These are phyloP conservation scores for Pteruthius melanotis DNA, from an alignment of 2,113 vertebrate genomes.

Conservation along the genomic window DNA sequence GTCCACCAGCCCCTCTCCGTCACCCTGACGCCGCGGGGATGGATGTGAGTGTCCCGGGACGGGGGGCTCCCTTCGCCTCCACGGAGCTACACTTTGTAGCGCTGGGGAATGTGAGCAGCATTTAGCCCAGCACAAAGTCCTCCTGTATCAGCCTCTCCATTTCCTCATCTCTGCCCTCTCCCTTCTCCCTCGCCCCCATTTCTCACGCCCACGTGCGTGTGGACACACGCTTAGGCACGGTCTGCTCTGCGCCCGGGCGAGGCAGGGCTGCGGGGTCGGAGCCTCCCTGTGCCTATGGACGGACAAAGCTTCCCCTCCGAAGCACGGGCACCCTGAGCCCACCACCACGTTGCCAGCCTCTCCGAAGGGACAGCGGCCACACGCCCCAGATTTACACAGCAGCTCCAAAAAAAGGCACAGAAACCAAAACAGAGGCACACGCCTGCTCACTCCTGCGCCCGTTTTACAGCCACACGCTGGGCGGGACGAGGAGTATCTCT, in stretches of 20 bases:
- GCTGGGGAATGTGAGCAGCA: background rate
- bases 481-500: background rate
- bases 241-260: accelerated
- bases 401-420: background rate
- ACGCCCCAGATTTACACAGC: background rate
- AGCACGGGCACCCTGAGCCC: background rate
- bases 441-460: background rate
- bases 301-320: background rate
- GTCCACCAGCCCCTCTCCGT: background rate
- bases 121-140: background rate
- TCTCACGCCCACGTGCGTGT: accelerated
- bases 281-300: background rate
- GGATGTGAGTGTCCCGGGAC: background rate
- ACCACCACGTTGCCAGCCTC: accelerated
- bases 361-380: accelerated
- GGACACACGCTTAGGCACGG: accelerated
- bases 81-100: background rate
- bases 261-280: background rate
- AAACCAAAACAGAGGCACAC: background rate
- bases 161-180: background rate
- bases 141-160: background rate
- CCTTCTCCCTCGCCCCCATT: background rate
- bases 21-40: accelerated
- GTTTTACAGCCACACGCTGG: background rate
- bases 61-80: accelerated